Conservation (phyloP, 2,113 vertebrate genomes). For the Poecile atricapillus region DNA sequence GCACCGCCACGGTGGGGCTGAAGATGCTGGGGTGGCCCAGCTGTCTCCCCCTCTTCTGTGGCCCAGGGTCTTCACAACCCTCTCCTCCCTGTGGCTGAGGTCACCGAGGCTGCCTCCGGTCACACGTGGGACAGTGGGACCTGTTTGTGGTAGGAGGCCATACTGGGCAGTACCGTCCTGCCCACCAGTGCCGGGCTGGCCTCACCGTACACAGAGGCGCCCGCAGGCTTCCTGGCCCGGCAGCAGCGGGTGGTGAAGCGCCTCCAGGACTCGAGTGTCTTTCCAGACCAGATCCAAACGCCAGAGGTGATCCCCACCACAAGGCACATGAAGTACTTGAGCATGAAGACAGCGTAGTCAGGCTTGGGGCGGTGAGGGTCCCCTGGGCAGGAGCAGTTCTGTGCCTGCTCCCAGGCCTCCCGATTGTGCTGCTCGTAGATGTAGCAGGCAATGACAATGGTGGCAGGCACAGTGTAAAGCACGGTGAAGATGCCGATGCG, state of each 20-base stretch:
- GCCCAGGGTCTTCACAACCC: slow-evolving; percentile 10
- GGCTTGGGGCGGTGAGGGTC: slow-evolving; percentile 79
- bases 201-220: slow-evolving; percentile 76
- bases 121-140: slow-evolving; percentile 83
- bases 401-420: slow-evolving; percentile 85
- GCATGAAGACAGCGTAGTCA: slow-evolving; percentile 94
- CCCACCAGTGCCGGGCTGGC: slow-evolving; percentile 80
- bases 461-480: slow-evolving; percentile 93
- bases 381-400: slow-evolving; percentile 84
- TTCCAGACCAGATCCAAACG: slow-evolving; percentile 97
- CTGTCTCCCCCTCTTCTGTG: background rate
- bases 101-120: slow-evolving; percentile 12
- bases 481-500: slow-evolving; percentile 94
- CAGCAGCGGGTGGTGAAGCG: slow-evolving; percentile 84
- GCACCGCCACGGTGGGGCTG: background rate
- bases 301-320: slow-evolving; percentile 97
- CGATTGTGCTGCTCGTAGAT: slow-evolving; percentile 94
- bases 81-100: background rate
- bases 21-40: background rate
- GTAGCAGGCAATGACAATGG: slow-evolving; percentile 92
- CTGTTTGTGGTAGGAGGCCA: slow-evolving; percentile 89
- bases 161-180: slow-evolving; percentile 72
- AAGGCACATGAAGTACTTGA: slow-evolving; percentile 98
- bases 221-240: slow-evolving; percentile 75
- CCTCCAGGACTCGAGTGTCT: slow-evolving; percentile 93